Evolutionary conservation across 2,113 vertebrate species (phyloP).

Genomic region (Salvelinus fontinalis): DNA sequence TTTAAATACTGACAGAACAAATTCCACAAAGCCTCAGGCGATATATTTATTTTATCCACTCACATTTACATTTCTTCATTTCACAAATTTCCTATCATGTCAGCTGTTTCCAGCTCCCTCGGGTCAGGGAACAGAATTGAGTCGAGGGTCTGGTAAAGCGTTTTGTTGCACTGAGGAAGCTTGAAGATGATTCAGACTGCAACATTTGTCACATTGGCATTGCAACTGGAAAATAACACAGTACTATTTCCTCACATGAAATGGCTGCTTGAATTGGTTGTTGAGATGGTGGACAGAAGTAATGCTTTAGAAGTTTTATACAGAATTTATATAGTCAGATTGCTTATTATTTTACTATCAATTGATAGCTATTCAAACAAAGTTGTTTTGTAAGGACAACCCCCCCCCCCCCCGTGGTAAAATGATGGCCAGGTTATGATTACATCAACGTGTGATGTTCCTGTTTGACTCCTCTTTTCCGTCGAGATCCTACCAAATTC

Average conservation of each 20-base stretch:
- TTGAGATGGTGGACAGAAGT: not conserved
- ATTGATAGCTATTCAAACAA: not conserved
- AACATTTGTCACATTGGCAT: not conserved
- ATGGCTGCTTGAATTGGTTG: not conserved
- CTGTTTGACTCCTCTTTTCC: not conserved
- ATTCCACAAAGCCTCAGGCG: not conserved
- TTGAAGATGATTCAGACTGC: not conserved
- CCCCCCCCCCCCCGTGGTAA: not conserved
- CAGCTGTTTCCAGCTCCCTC: not conserved
- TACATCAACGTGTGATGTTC: slow-evolving; percentile 40
- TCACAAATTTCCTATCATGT: not conserved
- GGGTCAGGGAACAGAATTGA: not conserved
- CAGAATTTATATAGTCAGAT: not conserved
- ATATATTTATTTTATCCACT: not conserved
- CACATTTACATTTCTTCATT: not conserved
- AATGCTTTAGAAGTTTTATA: not conserved
- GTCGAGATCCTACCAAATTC: not conserved
- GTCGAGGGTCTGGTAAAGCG: not conserved
- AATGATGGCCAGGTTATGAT: slow-evolving; percentile 2
- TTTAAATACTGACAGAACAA: not conserved
- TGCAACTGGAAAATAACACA: not conserved
- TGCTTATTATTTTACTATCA: not conserved
- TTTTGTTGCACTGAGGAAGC: not conserved
- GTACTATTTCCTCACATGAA: not conserved
- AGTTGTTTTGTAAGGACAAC: not conserved